Conservation (phyloP, 2,113 vertebrate genomes). For the Spilogale gracilis region DNA sequence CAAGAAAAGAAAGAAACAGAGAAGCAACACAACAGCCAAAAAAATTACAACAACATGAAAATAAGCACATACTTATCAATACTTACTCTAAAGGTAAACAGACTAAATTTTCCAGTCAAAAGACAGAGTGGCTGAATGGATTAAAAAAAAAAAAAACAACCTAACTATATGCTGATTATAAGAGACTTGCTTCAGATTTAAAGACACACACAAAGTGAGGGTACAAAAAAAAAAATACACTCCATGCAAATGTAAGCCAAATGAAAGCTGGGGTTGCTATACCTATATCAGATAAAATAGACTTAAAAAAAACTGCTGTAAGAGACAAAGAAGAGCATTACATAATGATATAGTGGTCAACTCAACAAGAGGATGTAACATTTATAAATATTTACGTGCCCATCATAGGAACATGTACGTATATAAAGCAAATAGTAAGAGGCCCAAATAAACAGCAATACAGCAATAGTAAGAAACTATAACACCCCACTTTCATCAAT, state of each 20-base stretch:
- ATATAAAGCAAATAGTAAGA: background rate
- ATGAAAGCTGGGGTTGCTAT: background rate
- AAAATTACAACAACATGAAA: background rate
- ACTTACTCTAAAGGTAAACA: background rate
- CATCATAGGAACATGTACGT: background rate
- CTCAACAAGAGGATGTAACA: background rate
- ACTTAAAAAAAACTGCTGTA: background rate
- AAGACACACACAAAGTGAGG: background rate
- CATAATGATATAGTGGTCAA: background rate
- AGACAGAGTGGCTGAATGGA: background rate
- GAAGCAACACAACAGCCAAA: background rate
- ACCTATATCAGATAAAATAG: background rate
- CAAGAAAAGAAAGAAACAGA: background rate
- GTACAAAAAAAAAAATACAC: background rate
- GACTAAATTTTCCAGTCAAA: background rate
- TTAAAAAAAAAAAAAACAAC: background rate
- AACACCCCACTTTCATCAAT: background rate
- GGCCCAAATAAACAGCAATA: background rate
- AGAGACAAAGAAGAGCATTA: background rate
- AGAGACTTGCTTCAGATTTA: background rate
- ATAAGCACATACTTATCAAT: background rate
- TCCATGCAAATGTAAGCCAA: background rate
- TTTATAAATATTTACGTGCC: background rate
- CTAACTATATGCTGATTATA: background rate
- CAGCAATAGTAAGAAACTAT: background rate